Base-by-base conservation (phyloP, 2,797 vertebrate genomes). In the Distichodus sexfasciatus region DNA sequence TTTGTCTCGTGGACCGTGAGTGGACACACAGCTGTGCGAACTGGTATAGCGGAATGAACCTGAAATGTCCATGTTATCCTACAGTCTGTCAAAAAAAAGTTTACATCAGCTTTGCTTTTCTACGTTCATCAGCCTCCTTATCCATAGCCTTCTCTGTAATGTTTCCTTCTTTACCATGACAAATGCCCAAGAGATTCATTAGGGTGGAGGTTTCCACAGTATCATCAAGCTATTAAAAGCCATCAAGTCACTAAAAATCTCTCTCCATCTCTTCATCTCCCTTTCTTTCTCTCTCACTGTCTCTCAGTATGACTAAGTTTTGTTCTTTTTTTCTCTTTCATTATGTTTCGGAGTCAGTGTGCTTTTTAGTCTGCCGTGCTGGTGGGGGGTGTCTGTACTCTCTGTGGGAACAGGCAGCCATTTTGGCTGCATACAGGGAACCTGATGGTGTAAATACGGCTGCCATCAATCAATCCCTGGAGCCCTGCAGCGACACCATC, bases 341-440 rank as follows among this genome's bases (percentile, higher is more conserved):
- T 79, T 80, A 76, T 59, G 61, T 68, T 66, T 70, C 60, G 71
- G 66, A 79, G 65, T 72, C 76, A 68, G 74, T 68, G 72, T 73
- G 60, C 66, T 75, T 74, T 77, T 72, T 74, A 82, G 81, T 81
- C 79, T 71, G 60, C 78, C 69, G 75, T 66, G 69, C 57, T 75
- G 75, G 26, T 36, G 51, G 72, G 73, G 75, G 76, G 64, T 5
- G 46, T 79, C 83, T 84, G 81, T 76, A 78, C 79, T 87, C 84
- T 79, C 85, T 76, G 69, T 86, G 85, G 87, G 86, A 85, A 85
- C 86, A 79, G 83, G 79, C 83, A 84, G 86, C 85, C 87, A 89
- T 90, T 87, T 88, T 88, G 85, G 86, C 81, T 84, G 71, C 80
- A 83, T 81, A 82, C 82, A 81, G 85, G 74, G 86, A 81, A 78